A percentile compares a stretch with the other conserved stretches of the same genome.
These are phyloP conservation scores for Trichonephila inaurata DNA, from an alignment of 1,140 invertebrate species.

Conservation along the genomic window DNA sequence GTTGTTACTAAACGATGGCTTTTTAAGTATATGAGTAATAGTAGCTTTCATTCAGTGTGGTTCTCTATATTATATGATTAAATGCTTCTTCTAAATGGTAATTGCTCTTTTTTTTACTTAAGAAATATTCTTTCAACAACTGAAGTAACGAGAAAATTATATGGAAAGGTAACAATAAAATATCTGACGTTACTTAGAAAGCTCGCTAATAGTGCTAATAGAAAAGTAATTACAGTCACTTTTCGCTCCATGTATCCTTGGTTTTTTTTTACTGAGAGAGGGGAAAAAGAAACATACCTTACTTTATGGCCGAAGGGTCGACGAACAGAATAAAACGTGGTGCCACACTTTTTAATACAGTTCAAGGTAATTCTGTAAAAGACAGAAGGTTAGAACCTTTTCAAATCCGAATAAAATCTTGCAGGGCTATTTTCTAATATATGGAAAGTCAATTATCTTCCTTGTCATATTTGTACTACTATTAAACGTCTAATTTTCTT, in stretches of 20 bases:
- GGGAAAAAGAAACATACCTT: not conserved
- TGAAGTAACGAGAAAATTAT: too few relatives aligned
- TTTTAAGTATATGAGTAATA: too few relatives aligned
- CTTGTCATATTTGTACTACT: not conserved
- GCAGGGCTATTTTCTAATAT: not conserved
- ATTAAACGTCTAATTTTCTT: not conserved
- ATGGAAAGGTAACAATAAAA: not conserved
- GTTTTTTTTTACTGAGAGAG: not conserved
- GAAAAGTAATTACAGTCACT: slow-evolving; percentile 1
- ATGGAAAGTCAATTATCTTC: not conserved
- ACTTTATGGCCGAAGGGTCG: not conserved
- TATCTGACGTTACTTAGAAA: not conserved
- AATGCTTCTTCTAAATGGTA: too few relatives aligned
- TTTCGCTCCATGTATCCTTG: not conserved
- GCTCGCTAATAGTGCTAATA: not conserved
- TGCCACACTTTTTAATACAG: slow-evolving; percentile 7
- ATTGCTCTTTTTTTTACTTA: too few relatives aligned
- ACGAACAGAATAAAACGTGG: not conserved
- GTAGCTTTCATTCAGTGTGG: too few relatives aligned
- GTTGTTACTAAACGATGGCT: too few relatives aligned
- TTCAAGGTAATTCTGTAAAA: not conserved
- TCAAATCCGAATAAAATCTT: not conserved
- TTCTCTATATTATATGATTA: too few relatives aligned
- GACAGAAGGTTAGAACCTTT: not conserved
- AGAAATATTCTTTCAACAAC: too few relatives aligned